A percentile compares a stretch with the other conserved stretches of the same genome.
Conservation (phyloP, 2,888 invertebrate genomes). For the Drepana falcataria region DNA sequence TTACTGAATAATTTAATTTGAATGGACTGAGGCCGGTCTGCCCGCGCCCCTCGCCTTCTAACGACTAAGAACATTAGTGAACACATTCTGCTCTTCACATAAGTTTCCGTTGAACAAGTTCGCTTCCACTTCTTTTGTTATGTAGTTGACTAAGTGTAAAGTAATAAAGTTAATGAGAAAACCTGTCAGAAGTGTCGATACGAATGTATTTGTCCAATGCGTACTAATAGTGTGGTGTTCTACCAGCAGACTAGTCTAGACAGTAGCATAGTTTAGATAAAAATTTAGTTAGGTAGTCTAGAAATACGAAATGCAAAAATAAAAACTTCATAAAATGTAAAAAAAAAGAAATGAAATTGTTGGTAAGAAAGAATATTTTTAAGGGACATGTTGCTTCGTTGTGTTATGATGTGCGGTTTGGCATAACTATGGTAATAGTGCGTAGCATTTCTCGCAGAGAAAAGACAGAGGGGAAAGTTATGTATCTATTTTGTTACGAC, state of each 20-base stretch:
- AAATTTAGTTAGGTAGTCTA: slow-evolving; percentile 77
- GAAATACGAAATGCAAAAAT: slow-evolving; percentile 80
- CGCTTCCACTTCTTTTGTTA: slow-evolving; percentile 78
- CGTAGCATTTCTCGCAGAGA: slow-evolving; percentile 73
- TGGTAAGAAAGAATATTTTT: slow-evolving; percentile 82
- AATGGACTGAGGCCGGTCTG: slow-evolving; percentile 69
- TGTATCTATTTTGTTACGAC: slow-evolving; percentile 79
- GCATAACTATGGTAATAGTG: slow-evolving; percentile 77
- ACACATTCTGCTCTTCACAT: slow-evolving; percentile 55
- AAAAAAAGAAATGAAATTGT: slow-evolving; percentile 80
- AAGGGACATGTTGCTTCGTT: slow-evolving; percentile 79
- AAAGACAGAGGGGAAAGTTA: slow-evolving; percentile 68
- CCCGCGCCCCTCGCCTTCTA: slow-evolving; percentile 37
- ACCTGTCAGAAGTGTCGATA: slow-evolving; percentile 65
- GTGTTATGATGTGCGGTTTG: slow-evolving; percentile 75
- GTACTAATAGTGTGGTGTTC: slow-evolving; percentile 77
- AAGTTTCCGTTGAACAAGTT: slow-evolving; percentile 75
- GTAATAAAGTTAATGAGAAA: slow-evolving; percentile 70
- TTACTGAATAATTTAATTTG: slow-evolving; percentile 78
- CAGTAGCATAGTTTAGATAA: slow-evolving; percentile 79
- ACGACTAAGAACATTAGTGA: slow-evolving; percentile 59
- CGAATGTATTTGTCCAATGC: slow-evolving; percentile 77
- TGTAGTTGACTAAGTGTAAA: slow-evolving; percentile 77
- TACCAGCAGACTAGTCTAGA: slow-evolving; percentile 79
- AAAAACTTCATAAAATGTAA: slow-evolving; percentile 77